Evolutionary conservation across 2,113 vertebrate genomes (phyloP), one percentile per base, ranked within the genome.

Genomic region (Alethe diademata): DNA sequence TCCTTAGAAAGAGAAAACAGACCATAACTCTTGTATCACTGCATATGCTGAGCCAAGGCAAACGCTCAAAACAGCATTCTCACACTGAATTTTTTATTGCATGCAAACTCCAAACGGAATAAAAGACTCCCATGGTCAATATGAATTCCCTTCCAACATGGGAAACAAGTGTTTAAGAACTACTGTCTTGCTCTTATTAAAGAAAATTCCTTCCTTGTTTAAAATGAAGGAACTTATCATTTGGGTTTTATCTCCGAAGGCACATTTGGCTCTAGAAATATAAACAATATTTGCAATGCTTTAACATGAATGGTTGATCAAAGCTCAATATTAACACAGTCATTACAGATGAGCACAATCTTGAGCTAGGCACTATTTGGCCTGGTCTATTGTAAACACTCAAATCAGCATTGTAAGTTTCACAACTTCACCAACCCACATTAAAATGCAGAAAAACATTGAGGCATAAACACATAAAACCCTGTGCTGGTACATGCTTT

Each of bases 1-100:
- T 96, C 82, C 74, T 80, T 88, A 73, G 72, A 95, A 96, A 95
- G 91, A 87, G 22, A 70, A 87, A 93, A n/a, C 36, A 75, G 43
- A 61, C 73, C 64, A 53, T 6, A 70, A 19, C 19, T 53, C 74
- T 51, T 42, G 57, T 45, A 50, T 33, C 53, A 70, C 50, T 35
- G 60, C 86, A 62, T 56, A 25, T 12, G 19, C 83, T 69, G 80
- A 72, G 54, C 75, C 73, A 65, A 92, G 84, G 82, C n/a, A 74
- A 82, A 50, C 17, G 23, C 85, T 84, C 61, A 29, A 31, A 89
- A 36, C 53, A 66, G 22, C 57, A 69, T 48, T 58, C 84, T 66
- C 35, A 47, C 3, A 1, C 4, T 33, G 88, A 88, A 74, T 84
- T 33, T 48, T 3, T 93, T 72, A 70, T 43, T 78, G 12, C 76